Evolutionary conservation across 1,140 invertebrate genomes (phyloP).

Genomic region (Atta cephalotes): DNA sequence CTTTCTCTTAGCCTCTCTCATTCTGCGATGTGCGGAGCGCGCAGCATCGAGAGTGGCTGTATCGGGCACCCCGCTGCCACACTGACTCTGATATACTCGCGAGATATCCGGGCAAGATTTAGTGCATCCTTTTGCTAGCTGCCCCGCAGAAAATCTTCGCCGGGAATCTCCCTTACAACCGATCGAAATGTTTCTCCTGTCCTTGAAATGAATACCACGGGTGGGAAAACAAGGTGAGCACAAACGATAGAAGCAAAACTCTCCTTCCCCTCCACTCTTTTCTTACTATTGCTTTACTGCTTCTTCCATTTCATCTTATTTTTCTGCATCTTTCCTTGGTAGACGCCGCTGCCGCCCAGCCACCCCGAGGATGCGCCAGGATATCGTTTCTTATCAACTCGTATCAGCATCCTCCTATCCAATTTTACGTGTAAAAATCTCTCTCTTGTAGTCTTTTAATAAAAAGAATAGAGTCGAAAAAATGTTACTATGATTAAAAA

Average conservation of each 20-base stretch:
- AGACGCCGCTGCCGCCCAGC: neutral
- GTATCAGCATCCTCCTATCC: neutral
- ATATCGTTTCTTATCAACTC: slow-evolving; percentile 18
- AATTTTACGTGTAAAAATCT: neutral
- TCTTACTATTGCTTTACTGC: neutral
- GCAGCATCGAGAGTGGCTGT: slow-evolving; percentile 62
- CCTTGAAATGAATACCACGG: slow-evolving; percentile 80
- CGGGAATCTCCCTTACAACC: slow-evolving; percentile 81
- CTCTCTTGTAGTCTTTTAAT: neutral
- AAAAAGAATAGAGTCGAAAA: neutral
- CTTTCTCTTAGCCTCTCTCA: slow-evolving; percentile 38
- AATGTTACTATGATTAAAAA: neutral
- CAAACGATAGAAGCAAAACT: slow-evolving; percentile 56
- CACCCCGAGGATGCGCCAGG: slow-evolving; percentile 3
- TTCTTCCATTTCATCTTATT: slow-evolving; percentile 23
- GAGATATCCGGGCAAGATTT: slow-evolving; percentile 81
- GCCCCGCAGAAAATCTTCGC: slow-evolving; percentile 78
- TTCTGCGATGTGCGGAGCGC: slow-evolving; percentile 28
- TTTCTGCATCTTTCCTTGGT: slow-evolving; percentile 7
- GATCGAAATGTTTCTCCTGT: slow-evolving; percentile 81
- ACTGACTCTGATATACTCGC: slow-evolving; percentile 81
- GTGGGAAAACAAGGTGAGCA: slow-evolving; percentile 74
- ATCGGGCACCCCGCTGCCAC: slow-evolving; percentile 80
- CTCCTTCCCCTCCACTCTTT: slow-evolving; percentile 25
- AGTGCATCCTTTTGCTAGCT: slow-evolving; percentile 79